Base-by-base conservation (phyloP, 2,797 vertebrate genomes). In the Gallirallus australis region DNA sequence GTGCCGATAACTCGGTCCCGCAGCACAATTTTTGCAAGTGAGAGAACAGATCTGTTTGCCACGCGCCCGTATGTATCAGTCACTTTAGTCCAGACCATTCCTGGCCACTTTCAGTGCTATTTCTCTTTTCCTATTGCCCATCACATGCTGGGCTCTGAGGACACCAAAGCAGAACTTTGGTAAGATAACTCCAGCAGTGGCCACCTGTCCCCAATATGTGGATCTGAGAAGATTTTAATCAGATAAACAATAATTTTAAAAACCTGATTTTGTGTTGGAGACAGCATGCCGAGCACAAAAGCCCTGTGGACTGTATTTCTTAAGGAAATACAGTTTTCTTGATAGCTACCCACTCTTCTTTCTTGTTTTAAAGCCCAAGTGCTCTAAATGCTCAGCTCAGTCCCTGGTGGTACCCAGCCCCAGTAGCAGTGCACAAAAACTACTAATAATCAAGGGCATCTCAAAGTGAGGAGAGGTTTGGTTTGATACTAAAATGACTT, bases 1-100 rank as follows among this genome's bases (percentile, higher is more conserved):
- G 85, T 81, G 78, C 52, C 91, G 81, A 35, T 86, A 78, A 27
- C 47, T 61, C 27, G 2, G 40, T 40, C 54, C 93, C 92, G 88
- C 86, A 76, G 24, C 92, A 72, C 10, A 9, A 91, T 92, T 63
- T 63, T 68, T 21, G 15, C 86, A 52, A 68, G 60, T 45, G 82
- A 79, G 63, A 76, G 42, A 93, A 93, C 35, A 80, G 80, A 66
- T 25, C 50, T 30, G 45, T 73, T 73, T 77, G 77, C 70, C 45
- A 7, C 1, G 39, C 71, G 60, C n/a, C 56, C 30, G 56, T 2
- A 1, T 12, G 17, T 33, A 28, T 76, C 40, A 14, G 54, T 68
- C 68, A 3, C 31, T 54, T 53, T 17, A 71, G 57, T 31, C n/a
- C 68, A 50, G 82, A 33, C 8, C 42, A 35, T 27, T 48, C 42